Conservation (phyloP, 2,113 vertebrate genomes). For the Grus americana region DNA sequence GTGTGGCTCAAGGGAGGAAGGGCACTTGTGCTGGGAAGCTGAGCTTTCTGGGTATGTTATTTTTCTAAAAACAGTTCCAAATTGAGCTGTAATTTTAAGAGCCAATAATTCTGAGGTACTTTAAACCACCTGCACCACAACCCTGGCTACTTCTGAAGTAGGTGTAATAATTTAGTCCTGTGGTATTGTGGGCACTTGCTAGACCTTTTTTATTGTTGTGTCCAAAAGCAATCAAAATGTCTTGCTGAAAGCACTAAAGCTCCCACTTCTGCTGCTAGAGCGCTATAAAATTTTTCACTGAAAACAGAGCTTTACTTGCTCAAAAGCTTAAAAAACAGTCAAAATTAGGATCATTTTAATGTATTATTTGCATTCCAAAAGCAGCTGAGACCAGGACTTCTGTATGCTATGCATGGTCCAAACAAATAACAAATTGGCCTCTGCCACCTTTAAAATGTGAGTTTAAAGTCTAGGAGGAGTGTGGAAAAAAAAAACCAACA, state of each 20-base stretch:
- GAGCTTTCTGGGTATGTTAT: neutral
- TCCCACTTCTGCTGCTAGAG: neutral
- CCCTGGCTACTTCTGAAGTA: neutral
- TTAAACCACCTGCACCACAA: neutral
- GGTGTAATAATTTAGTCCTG: neutral
- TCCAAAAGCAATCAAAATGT: neutral
- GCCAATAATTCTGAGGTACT: neutral
- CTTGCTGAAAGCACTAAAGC: neutral
- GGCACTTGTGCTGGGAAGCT: neutral
- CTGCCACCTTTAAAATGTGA: neutral
- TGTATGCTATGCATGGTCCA: neutral
- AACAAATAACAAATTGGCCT: neutral
- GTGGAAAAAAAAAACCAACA: neutral
- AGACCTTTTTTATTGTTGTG: neutral
- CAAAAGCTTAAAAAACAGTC: neutral
- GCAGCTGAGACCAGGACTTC: neutral
- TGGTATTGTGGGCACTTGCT: neutral
- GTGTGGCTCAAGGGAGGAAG: neutral
- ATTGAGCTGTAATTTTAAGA: neutral
- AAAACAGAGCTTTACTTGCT: neutral
- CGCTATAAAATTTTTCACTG: neutral
- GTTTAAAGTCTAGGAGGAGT: neutral
- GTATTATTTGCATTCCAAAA: neutral
- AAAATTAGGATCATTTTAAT: neutral
- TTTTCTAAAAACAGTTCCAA: neutral